Conservation (phyloP, 2,888 invertebrate species). For the Odontomyia ornata region DNA sequence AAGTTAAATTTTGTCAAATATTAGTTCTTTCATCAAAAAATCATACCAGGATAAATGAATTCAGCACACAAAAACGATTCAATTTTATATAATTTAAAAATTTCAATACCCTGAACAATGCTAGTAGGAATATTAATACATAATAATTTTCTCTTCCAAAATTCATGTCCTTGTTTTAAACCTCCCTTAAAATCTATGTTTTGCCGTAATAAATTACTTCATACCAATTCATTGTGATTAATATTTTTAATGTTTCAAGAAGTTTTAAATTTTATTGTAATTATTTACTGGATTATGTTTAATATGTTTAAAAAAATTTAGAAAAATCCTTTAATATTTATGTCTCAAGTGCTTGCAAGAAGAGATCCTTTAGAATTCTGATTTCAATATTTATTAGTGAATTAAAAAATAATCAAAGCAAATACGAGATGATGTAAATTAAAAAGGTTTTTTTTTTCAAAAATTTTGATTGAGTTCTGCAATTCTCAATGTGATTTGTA, state of each 20-base stretch:
- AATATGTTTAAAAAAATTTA: background rate
- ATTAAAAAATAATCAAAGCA: no score
- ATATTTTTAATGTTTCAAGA: background rate
- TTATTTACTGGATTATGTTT: no score
- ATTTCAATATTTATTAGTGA: background rate
- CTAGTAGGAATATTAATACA: slow-evolving; percentile 37
- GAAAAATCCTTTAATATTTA: background rate
- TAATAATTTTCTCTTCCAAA: slow-evolving; percentile 10
- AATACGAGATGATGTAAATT: background rate
- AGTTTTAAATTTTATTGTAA: background rate
- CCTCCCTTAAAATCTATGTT: background rate
- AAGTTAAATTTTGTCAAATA: no score
- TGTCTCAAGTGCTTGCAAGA: slow-evolving; percentile 13
- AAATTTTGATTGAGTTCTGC: slow-evolving; percentile 66
- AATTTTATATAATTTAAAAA: background rate
- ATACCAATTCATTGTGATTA: background rate
- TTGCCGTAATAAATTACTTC: background rate
- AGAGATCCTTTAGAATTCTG: slow-evolving; percentile 4
- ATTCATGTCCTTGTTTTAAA: slow-evolving; percentile 19
- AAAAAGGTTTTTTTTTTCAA: slow-evolving; percentile 3
- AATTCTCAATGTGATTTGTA: slow-evolving; percentile 59
- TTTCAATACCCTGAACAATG: slow-evolving; percentile 49
- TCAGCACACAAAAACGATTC: background rate
- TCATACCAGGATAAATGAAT: background rate
- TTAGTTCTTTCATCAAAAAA: no score